Conservation (phyloP, 2,113 vertebrate species). For the Haemorhous mexicanus region DNA sequence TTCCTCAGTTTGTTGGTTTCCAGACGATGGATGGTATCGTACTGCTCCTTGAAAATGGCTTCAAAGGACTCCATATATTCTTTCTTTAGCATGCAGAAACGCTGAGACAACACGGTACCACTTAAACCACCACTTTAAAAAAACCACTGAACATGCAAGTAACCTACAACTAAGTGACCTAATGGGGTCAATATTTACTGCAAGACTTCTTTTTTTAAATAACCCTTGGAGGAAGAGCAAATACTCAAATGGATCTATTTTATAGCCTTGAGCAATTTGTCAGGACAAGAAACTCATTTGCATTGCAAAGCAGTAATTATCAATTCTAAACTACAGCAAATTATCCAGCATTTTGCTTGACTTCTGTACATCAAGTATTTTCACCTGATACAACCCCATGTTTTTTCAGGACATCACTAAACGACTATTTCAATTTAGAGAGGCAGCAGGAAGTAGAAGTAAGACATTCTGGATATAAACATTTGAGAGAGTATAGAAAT, state of each 20-base stretch:
- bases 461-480: not conserved
- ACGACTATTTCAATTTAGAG: not conserved
- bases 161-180: not conserved
- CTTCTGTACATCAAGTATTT: not conserved
- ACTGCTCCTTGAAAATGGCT: slow-evolving; percentile 94
- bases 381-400: not conserved
- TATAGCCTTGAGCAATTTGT: not conserved
- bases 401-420: not conserved
- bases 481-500: not conserved
- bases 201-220: not conserved
- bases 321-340: not conserved
- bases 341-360: not conserved
- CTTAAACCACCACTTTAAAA: not conserved
- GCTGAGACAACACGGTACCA: slow-evolving; percentile 68
- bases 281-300: not conserved
- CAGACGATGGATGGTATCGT: slow-evolving; percentile 95
- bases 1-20: slow-evolving; percentile 99
- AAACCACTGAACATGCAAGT: not conserved
- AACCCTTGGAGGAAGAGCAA: not conserved
- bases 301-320: not conserved
- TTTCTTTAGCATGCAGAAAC: slow-evolving; percentile 96
- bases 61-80: slow-evolving; percentile 99
- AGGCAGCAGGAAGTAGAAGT: not conserved
- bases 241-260: not conserved
- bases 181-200: not conserved